Evolutionary conservation across 2,113 vertebrate species (phyloP).

Genomic region (Rhineura floridana): DNA sequence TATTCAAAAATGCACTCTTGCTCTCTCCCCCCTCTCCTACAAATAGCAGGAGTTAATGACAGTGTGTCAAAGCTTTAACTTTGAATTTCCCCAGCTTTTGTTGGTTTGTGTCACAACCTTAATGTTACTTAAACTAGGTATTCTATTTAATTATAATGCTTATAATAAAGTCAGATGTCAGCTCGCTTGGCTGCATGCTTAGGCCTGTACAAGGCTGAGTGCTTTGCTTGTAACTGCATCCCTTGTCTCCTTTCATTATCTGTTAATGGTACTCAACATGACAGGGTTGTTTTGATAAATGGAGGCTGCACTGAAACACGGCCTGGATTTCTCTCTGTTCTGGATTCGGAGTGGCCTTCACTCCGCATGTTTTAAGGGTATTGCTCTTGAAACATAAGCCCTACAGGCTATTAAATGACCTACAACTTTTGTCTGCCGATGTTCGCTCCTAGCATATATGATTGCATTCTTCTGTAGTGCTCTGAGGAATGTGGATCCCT

Average conservation of each 20-base stretch:
- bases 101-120: conserved; percentile 51
- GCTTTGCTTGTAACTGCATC: conserved; percentile 90
- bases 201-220: conserved; percentile 87
- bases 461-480: background rate
- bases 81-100: conserved; percentile 54
- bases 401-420: background rate
- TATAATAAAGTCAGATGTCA: conserved; percentile 85
- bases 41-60: conserved; percentile 25
- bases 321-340: conserved; percentile 76
- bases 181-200: conserved; percentile 86
- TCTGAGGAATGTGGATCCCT: background rate
- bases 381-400: background rate
- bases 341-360: conserved; percentile 51
- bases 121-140: conserved; percentile 69
- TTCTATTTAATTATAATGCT: conserved; percentile 74
- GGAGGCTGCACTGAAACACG: conserved; percentile 87
- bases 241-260: conserved; percentile 97
- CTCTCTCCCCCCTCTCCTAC: background rate
- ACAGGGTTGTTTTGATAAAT: conserved; percentile 93
- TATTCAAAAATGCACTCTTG: background rate
- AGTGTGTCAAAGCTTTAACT: conserved; percentile 34
- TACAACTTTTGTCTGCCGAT: background rate
- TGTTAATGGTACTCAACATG: conserved; percentile 95
- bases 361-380: background rate
- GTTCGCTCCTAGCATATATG: background rate